Evolutionary conservation across 2,113 vertebrate genomes (phyloP).

Genomic region (Carassius auratus): DNA sequence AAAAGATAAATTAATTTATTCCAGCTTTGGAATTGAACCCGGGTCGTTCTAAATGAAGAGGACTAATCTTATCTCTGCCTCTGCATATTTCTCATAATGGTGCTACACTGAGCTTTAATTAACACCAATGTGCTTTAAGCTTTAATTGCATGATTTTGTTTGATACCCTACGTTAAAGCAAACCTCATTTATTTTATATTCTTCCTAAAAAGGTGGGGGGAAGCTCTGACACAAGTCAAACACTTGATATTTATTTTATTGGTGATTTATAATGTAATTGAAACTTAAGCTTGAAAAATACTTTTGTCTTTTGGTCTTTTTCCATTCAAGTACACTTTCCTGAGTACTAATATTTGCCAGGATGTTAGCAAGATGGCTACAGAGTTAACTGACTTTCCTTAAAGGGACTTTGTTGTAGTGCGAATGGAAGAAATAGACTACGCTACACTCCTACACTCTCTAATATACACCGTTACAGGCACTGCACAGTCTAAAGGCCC

Average conservation of each 20-base stretch:
- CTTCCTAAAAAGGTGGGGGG: neutral
- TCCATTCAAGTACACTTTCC: neutral
- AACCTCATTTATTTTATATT: neutral
- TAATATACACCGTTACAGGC: neutral
- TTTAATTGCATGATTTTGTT: conserved; percentile 6
- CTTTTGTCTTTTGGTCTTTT: neutral
- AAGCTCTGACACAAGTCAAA: neutral
- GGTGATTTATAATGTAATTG: neutral
- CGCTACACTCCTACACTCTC: neutral
- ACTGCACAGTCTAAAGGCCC: neutral
- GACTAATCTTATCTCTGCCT: neutral
- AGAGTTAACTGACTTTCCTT: neutral
- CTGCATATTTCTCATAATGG: neutral
- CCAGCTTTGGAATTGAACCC: neutral
- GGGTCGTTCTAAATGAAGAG: conserved; percentile 3
- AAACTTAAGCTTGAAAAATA: neutral
- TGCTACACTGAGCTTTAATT: neutral
- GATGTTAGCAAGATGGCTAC: neutral
- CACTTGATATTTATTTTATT: neutral
- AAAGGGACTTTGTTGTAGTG: neutral
- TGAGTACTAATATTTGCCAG: neutral
- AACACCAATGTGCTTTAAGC: neutral
- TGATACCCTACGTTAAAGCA: neutral
- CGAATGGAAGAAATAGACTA: neutral
- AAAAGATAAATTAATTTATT: neutral